Evolutionary conservation across 1,140 invertebrate genomes (phyloP).

Genomic region (Micrasema minimum): DNA sequence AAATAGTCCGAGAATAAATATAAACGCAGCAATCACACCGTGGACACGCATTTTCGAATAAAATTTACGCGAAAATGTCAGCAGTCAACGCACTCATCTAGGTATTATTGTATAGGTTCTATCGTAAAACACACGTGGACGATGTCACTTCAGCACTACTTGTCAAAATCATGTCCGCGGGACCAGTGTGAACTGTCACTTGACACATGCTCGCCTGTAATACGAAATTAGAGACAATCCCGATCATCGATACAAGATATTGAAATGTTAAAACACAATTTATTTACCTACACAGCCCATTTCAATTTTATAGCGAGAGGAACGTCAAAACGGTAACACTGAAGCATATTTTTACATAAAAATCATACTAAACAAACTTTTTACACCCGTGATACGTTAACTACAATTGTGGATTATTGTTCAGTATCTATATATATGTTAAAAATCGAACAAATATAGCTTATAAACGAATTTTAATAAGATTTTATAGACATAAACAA

Average conservation of each 20-base stretch:
- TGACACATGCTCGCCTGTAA: slow-evolving; percentile 17
- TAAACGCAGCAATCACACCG: slow-evolving; percentile 7
- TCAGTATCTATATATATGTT: neutral
- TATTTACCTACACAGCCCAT: slow-evolving; percentile 30
- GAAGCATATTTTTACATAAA: slow-evolving; percentile 25
- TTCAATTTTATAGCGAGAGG: slow-evolving; percentile 10
- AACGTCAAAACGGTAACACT: slow-evolving; percentile 29
- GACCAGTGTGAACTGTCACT: slow-evolving; percentile 34
- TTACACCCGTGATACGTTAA: neutral
- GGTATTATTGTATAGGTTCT: neutral
- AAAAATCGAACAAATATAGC: slow-evolving; percentile 6
- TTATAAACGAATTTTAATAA: slow-evolving; percentile 32
- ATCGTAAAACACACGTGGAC: slow-evolving; percentile 37
- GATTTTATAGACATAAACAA: slow-evolving; percentile 50
- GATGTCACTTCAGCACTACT: slow-evolving; percentile 27
- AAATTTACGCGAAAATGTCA: slow-evolving; percentile 33
- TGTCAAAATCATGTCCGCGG: slow-evolving; percentile 42
- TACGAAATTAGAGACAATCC: slow-evolving; percentile 3
- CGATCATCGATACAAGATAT: slow-evolving; percentile 8
- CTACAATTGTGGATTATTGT: neutral
- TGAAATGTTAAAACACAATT: slow-evolving; percentile 13
- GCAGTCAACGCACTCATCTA: slow-evolving; percentile 32
- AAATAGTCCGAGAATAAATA: slow-evolving; percentile 18
- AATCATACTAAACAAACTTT: neutral
- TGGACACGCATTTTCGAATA: slow-evolving; percentile 39